Conservation (phyloP, 2,113 vertebrate species). For the Xiphias gladius region DNA sequence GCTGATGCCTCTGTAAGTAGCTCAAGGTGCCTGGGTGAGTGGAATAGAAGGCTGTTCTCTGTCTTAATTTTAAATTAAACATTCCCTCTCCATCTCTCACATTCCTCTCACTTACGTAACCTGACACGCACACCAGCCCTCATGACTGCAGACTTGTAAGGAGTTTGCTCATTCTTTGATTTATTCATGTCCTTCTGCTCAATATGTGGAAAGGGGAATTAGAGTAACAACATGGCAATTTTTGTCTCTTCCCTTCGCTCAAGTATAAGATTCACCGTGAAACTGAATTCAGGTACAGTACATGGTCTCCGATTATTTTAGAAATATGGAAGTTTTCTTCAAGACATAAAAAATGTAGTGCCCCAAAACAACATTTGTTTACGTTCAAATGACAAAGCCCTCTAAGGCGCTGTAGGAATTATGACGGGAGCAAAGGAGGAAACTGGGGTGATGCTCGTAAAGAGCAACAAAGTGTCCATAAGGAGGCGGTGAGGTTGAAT, state of each 20-base stretch:
- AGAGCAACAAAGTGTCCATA: no score
- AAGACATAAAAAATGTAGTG: not conserved
- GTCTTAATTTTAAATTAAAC: slow-evolving; percentile 60
- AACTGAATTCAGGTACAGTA: not conserved
- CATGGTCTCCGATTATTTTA: not conserved
- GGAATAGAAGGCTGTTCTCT: slow-evolving; percentile 31
- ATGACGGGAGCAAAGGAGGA: not conserved
- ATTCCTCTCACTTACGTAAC: slow-evolving; percentile 30
- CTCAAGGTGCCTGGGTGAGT: slow-evolving; percentile 39
- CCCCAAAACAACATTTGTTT: not conserved
- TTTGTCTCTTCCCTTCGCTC: not conserved
- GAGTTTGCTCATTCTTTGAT: slow-evolving; percentile 42
- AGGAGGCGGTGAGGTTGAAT: no score
- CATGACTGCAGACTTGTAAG: slow-evolving; percentile 4
- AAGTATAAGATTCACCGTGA: slow-evolving; percentile 1
- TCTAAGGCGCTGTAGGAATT: no score
- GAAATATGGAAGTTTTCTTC: not conserved
- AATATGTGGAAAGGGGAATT: not conserved
- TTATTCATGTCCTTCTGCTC: slow-evolving; percentile 49
- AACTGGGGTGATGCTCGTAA: no score
- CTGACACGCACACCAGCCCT: slow-evolving; percentile 9
- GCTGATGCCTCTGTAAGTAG: slow-evolving; percentile 42
- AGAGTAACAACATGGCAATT: not conserved
- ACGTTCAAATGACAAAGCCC: no score
- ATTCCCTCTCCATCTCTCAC: slow-evolving; percentile 30